These are phyloP conservation scores for Nomada ruficornis DNA, from an alignment of 2,888 invertebrate genomes.

Conservation along the genomic window DNA sequence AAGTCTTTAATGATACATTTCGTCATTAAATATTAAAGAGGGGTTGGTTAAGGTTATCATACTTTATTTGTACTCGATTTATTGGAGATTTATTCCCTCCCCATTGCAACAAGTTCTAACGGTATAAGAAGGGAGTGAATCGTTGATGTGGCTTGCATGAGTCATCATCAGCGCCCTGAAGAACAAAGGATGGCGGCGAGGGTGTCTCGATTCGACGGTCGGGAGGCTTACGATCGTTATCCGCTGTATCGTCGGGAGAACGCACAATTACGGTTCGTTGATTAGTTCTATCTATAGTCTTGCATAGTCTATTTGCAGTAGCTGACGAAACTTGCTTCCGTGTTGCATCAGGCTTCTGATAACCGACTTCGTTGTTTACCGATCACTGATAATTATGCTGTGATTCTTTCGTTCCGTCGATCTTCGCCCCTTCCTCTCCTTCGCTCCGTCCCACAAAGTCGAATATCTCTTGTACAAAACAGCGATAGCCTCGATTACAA, in stretches of 20 bases:
- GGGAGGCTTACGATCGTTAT: slow-evolving; percentile 58
- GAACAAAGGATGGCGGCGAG: slow-evolving; percentile 57
- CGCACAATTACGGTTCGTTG: slow-evolving; percentile 56
- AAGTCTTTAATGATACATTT: too few species aligned
- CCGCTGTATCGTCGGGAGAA: slow-evolving; percentile 47
- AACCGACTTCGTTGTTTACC: slow-evolving; percentile 70
- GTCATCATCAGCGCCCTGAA: slow-evolving; percentile 27
- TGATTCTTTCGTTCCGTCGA: slow-evolving; percentile 33
- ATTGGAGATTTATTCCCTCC: not conserved
- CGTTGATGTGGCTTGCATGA: slow-evolving; percentile 2
- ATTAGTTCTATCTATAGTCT: slow-evolving; percentile 64
- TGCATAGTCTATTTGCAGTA: slow-evolving; percentile 67
- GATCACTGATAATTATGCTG: slow-evolving; percentile 69
- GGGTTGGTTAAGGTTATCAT: not conserved
- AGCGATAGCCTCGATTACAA: slow-evolving; percentile 58
- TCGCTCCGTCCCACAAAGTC: slow-evolving; percentile 35
- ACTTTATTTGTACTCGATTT: not conserved
- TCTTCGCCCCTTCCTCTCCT: slow-evolving; percentile 22
- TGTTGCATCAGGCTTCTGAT: slow-evolving; percentile 79
- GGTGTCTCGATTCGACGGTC: slow-evolving; percentile 48
- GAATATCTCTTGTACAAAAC: slow-evolving; percentile 62
- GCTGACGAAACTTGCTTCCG: slow-evolving; percentile 81
- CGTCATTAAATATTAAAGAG: too few species aligned
- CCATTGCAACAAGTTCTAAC: not conserved
- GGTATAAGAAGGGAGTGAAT: not conserved